phyloP scores from a whole-genome alignment of 2,113 vertebrate species.

The Vidua macroura region DNA sequence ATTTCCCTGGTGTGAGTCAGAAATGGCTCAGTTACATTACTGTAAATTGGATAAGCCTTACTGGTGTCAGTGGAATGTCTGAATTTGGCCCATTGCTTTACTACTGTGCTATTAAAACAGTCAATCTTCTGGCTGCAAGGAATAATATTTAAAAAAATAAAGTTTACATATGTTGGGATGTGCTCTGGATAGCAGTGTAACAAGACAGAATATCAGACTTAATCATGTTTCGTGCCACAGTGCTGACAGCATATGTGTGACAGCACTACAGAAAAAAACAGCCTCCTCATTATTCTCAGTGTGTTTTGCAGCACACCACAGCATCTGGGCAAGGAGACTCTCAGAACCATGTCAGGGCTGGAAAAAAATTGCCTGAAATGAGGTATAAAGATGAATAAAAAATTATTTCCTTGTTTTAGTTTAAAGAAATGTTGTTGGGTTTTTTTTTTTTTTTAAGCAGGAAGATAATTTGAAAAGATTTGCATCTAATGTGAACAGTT shows the following conservation, averaged over 20 bases:
- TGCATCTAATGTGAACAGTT: background rate
- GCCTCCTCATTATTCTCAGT: background rate
- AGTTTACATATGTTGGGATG: background rate
- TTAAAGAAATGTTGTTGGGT: background rate
- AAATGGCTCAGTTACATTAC: background rate
- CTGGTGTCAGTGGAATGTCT: background rate
- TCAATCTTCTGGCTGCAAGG: background rate
- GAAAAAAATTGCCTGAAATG: background rate
- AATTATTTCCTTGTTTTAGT: background rate
- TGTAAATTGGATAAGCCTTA: background rate
- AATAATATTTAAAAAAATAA: background rate
- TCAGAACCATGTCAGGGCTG: background rate
- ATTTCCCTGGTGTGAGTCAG: background rate
- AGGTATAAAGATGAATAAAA: background rate
- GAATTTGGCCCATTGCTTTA: slow-evolving; percentile 5
- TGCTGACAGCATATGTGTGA: background rate
- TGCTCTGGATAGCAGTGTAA: background rate
- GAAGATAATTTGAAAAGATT: background rate
- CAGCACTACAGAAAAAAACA: background rate
- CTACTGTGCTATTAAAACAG: background rate
- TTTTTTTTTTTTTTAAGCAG: background rate
- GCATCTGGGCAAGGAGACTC: background rate
- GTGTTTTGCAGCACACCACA: background rate
- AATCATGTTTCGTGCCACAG: background rate
- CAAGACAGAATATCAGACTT: background rate